Percentiles rank a stretch among this genome's conserved stretches.
These are phyloP conservation scores for Epizoanthus illoricatus DNA, from an alignment of 92 coral and sea anemone species.

Conservation along the genomic window DNA sequence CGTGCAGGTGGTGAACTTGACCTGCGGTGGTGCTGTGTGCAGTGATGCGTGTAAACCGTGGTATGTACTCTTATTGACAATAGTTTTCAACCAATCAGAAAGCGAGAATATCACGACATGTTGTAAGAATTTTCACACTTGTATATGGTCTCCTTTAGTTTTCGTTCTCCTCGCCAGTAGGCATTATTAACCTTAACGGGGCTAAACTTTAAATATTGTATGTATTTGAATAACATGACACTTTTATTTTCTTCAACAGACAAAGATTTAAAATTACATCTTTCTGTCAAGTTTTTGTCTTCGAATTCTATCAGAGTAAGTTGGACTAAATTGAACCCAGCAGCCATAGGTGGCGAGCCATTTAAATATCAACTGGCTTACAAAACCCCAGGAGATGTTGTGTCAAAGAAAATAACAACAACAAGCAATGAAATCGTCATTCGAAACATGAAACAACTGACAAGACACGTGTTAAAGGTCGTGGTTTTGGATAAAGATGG, in stretches of 20 bases:
- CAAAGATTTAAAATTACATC: not conserved
- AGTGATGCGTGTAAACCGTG: too few relatives aligned
- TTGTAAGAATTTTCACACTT: too few relatives aligned
- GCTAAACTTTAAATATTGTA: too few relatives aligned
- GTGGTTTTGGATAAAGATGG: constrained; percentile 29
- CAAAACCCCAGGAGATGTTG: not conserved
- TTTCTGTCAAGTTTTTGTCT: constrained; percentile 5
- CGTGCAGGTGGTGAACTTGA: too few relatives aligned
- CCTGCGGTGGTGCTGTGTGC: too few relatives aligned
- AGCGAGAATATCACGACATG: too few relatives aligned
- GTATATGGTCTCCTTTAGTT: too few relatives aligned
- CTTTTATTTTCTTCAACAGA: not conserved
- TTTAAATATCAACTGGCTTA: constrained; percentile 22
- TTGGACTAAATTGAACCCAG: constrained; percentile 12
- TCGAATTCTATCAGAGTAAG: constrained; percentile 20
- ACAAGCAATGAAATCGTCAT: constrained; percentile 28
- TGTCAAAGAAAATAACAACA: constrained; percentile 22
- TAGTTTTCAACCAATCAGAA: too few relatives aligned
- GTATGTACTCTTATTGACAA: too few relatives aligned
- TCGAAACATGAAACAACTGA: constrained; percentile 50
- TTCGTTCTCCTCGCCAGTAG: too few relatives aligned
- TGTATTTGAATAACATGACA: too few relatives aligned
- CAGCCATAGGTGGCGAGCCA: not conserved
- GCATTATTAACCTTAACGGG: too few relatives aligned
- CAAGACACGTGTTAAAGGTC: constrained; percentile 49